Base-by-base conservation (phyloP, 2,113 vertebrate species). In the Sapayoa aenigma region DNA sequence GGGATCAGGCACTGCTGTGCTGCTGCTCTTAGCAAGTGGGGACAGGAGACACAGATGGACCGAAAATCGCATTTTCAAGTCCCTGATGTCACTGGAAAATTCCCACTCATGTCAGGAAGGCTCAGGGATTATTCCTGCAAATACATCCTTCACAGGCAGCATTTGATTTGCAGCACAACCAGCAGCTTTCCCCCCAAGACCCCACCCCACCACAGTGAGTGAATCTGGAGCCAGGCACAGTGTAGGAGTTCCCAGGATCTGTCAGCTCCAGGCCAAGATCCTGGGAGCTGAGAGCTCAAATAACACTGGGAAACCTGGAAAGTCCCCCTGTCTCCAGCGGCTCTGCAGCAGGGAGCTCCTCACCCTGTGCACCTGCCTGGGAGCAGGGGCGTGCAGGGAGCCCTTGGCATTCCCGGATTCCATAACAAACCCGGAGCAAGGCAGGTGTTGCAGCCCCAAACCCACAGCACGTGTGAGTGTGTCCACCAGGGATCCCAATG, bases 381-480 rank as follows among this genome's bases (percentile, higher is more conserved):
- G 67, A 50, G 87, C 1, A 12, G 83, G 84, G 83, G 93, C 83
- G 67, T 50, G 87, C 1, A 12, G 83, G 84, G 83, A 71, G 41
- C 9, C 56, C 52, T 24, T 55, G 74, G 83, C 84, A 82, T 55
- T 66, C 65, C 11, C 21, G 4, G 56, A 59, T 88, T 74, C 7
- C 47, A 42, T 79, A 76, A 73, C 84, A 83, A 75, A 18, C 68
- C 49, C 82, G 31, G 59, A 68, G 44, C 37, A 5, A 53, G 89
- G 87, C 95, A 96, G 95, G 94, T 95, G 95, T 91, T 88, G 72
- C 58, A 39, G 90, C 76, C 87, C 82, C 12, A 83, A 92, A 37
- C 87, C 44, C n/a, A 12, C 9, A 84, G 80, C 90, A 63, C 75
- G 84, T 79, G 90, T 4, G 79, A 52, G 80, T 47, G 75, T 84